phyloP scores from a whole-genome alignment of 2,113 vertebrate genomes.

The Ptilonorhynchus violaceus region DNA sequence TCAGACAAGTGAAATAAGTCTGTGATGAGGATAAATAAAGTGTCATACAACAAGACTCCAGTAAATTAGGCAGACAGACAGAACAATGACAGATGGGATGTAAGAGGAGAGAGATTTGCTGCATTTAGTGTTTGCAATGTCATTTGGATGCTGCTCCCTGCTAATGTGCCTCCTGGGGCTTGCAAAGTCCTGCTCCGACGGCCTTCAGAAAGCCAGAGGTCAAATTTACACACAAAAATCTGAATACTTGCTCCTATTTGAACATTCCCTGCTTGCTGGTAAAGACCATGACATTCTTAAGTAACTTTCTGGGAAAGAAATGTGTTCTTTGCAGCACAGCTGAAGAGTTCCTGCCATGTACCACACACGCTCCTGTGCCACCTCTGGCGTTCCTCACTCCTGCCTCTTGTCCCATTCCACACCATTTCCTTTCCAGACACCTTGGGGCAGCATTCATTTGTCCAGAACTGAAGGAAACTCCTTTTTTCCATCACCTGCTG shows the following conservation, averaged over 20 bases:
- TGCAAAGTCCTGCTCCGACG: background rate
- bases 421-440: background rate
- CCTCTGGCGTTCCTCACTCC: background rate
- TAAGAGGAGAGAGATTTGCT: background rate
- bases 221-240: background rate
- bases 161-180: background rate
- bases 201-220: conserved; percentile 1
- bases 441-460: background rate
- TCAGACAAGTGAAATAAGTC: background rate
- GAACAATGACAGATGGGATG: background rate
- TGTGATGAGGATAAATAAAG: background rate
- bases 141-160: background rate
- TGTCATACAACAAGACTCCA: background rate
- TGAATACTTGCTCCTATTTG: background rate
- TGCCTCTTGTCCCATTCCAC: background rate
- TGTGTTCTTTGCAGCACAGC: background rate
- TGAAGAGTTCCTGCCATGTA: background rate
- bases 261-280: background rate
- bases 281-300: background rate
- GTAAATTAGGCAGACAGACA: background rate
- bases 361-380: background rate
- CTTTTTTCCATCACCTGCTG: background rate
- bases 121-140: background rate
- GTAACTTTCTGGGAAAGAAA: background rate
- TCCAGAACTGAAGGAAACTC: background rate